These are phyloP conservation scores for Eristalis pertinax DNA, from an alignment of 2,888 invertebrate species.

Conservation along the genomic window DNA sequence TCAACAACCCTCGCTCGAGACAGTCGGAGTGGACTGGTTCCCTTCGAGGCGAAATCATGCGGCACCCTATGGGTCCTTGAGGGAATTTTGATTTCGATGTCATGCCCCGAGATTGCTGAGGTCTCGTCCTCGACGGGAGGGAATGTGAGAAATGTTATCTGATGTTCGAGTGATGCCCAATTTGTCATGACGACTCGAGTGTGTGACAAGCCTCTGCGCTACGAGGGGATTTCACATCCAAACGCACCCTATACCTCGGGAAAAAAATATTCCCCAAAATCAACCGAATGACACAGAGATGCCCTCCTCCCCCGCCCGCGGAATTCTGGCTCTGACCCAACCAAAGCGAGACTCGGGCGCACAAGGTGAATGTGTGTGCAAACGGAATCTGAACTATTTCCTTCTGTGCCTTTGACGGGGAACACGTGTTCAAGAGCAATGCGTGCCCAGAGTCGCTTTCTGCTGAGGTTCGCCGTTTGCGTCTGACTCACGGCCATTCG, in stretches of 20 bases:
- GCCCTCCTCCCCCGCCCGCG: neutral
- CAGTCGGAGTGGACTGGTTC: neutral
- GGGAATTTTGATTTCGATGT: too few species aligned
- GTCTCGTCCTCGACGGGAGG: too few species aligned
- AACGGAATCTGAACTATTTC: slow-evolving; percentile 58
- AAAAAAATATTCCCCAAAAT: neutral
- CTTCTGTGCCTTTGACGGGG: slow-evolving; percentile 55
- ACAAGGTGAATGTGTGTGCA: neutral
- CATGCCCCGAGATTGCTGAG: too few species aligned
- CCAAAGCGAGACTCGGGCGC: neutral
- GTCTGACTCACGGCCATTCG: slow-evolving; percentile 8
- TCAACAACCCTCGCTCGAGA: neutral
- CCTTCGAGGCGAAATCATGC: neutral
- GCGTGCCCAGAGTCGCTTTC: slow-evolving; percentile 9
- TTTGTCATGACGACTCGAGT: neutral
- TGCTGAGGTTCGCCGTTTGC: slow-evolving; percentile 17
- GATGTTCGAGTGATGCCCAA: neutral
- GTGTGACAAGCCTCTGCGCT: neutral
- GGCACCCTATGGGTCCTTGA: neutral
- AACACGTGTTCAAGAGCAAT: slow-evolving; percentile 46
- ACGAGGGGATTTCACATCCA: neutral
- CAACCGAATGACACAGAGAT: neutral
- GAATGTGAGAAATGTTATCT: too few species aligned
- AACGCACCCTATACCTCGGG: neutral
- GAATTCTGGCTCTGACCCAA: slow-evolving; percentile 27